Evolutionary conservation across 2,888 invertebrate genomes (phyloP).

Genomic region (Adineta ricciae): DNA sequence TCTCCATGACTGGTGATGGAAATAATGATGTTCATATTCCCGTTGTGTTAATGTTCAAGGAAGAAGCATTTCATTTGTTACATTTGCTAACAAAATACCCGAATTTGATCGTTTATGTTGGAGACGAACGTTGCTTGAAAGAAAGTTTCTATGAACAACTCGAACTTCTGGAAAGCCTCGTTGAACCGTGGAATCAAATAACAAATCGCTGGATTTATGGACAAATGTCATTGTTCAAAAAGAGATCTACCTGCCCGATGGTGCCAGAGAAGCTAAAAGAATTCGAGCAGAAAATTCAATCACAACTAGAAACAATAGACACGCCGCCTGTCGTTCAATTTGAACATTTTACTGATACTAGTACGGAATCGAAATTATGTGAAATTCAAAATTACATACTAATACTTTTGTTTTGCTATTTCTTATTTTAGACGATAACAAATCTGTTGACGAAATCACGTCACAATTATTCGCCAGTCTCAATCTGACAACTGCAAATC

Average conservation of each 20-base stretch:
- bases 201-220: not conserved
- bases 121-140: not conserved
- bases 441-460: not conserved
- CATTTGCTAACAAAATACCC: not conserved
- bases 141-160: conserved; percentile 4
- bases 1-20: conserved; percentile 31
- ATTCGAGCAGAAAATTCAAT: not conserved
- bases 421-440: not conserved
- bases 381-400: no score
- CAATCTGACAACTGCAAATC: not conserved
- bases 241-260: not conserved
- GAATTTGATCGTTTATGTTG: not conserved
- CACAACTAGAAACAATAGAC: not conserved
- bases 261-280: not conserved
- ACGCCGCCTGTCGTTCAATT: not conserved
- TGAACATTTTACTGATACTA: not conserved
- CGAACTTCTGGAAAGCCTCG: not conserved
- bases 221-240: not conserved
- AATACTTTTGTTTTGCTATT: no score
- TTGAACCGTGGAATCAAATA: not conserved
- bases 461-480: not conserved
- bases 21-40: conserved; percentile 28
- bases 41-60: conserved; percentile 26
- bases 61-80: conserved; percentile 23
- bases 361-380: not conserved